Conservation (phyloP, 2,888 invertebrate genomes). For the Zelleria hepariella region DNA sequence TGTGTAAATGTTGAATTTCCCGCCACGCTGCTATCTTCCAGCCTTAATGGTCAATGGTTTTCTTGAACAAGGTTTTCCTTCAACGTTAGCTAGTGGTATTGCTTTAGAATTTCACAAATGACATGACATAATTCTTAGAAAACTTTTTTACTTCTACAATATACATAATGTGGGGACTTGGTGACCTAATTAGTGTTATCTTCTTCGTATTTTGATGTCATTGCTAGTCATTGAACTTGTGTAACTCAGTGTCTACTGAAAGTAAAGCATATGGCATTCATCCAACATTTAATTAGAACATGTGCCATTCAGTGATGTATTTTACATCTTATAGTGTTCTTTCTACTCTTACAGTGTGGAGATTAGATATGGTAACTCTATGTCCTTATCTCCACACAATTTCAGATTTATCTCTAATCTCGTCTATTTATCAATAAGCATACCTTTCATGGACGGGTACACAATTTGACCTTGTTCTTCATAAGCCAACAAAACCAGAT, state of each 20-base stretch:
- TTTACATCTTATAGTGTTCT: too few relatives aligned
- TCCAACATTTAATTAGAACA: constrained; percentile 18
- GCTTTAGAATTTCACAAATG: too few relatives aligned
- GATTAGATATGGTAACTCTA: background rate
- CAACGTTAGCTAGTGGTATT: too few relatives aligned
- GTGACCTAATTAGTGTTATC: background rate
- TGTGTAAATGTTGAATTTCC: too few relatives aligned
- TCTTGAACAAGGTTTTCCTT: too few relatives aligned
- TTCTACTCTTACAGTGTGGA: too few relatives aligned
- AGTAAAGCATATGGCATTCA: constrained; percentile 12
- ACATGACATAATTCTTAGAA: too few relatives aligned
- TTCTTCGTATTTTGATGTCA: background rate
- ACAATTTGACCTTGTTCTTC: constrained; percentile 2
- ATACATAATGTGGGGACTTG: background rate
- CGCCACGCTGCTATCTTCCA: too few relatives aligned
- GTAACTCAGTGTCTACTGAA: constrained; percentile 5
- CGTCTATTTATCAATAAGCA: background rate
- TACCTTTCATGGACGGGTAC: background rate
- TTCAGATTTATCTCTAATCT: constrained; percentile 3
- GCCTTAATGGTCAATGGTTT: too few relatives aligned
- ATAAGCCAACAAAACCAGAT: constrained; percentile 1
- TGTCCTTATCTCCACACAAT: background rate
- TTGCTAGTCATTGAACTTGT: constrained; percentile 6
- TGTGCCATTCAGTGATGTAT: background rate
- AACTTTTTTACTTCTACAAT: background rate